Conservation (phyloP, 2,113 vertebrate genomes). For the Pleuronectes platessa region DNA sequence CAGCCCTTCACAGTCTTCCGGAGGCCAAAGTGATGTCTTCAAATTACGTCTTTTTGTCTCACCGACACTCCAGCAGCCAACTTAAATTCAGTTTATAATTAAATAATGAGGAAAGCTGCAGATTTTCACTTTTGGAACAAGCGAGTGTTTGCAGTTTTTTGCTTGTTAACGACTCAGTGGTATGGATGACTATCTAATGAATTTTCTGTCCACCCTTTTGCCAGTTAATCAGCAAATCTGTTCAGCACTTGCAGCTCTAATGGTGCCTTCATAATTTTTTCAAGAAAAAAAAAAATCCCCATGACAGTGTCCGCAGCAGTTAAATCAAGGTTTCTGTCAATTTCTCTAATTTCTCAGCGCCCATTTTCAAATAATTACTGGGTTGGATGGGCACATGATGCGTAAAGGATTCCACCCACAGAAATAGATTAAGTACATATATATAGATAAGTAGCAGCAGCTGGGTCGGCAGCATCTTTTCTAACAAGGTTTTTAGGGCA, state of each 20-base stretch:
- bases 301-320: slow-evolving; percentile 12
- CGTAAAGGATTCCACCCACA: slow-evolving; percentile 48
- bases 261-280: slow-evolving; percentile 1
- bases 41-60: slow-evolving; percentile 6
- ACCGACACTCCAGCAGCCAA: neutral
- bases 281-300: neutral
- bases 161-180: neutral
- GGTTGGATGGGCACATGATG: slow-evolving; percentile 43
- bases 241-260: neutral
- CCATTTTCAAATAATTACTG: slow-evolving; percentile 54
- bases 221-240: neutral
- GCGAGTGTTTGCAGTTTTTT: neutral
- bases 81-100: neutral
- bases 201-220: slow-evolving; percentile 4
- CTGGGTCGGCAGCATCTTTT: slow-evolving; percentile 60
- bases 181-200: neutral
- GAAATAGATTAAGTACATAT: slow-evolving; percentile 56
- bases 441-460: slow-evolving; percentile 49
- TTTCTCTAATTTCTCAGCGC: slow-evolving; percentile 39
- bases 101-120: neutral
- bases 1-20: neutral
- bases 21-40: neutral
- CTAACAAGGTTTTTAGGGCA: slow-evolving; percentile 76
- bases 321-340: slow-evolving; percentile 38
- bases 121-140: neutral